These are phyloP conservation scores for Danio choprae DNA, from an alignment of 2,797 vertebrate species.

Conservation along the genomic window DNA sequence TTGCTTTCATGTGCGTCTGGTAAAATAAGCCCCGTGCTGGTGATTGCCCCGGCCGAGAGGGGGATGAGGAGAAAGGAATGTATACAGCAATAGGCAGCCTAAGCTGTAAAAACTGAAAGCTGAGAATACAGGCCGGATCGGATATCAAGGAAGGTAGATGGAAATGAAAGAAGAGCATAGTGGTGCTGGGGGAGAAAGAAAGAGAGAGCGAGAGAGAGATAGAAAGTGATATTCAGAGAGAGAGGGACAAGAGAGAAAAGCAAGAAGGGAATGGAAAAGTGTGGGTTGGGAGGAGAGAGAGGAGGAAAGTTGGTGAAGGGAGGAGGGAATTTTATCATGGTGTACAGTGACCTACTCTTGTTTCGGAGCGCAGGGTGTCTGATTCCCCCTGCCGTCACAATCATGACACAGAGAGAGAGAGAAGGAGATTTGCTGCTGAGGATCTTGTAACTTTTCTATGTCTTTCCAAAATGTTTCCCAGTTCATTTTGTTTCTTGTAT, in stretches of 20 bases:
- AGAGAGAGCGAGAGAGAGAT: conserved; percentile 49
- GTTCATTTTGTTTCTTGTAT: conserved; percentile 21
- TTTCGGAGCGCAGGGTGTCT: conserved; percentile 90
- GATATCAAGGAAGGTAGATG: conserved; percentile 99
- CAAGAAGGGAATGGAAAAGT: conserved; percentile 62
- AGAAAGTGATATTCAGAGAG: conserved; percentile 42
- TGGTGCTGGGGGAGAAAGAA: conserved; percentile 73
- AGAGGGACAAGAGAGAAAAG: conserved; percentile 59
- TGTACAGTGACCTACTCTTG: conserved; percentile 97
- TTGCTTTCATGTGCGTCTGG: conserved; percentile 93
- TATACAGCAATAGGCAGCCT: conserved; percentile 95
- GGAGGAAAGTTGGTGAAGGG: conserved; percentile 94
- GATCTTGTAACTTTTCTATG: conserved; percentile 36
- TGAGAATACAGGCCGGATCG: conserved; percentile 88
- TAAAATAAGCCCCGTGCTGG: conserved; percentile 96
- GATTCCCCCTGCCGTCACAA: conserved; percentile 73
- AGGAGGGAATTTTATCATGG: conserved; percentile 99
- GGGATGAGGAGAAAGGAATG: conserved; percentile 95
- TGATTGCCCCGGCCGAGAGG: conserved; percentile 91
- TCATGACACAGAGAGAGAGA: conserved; percentile 49
- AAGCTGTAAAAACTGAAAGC: conserved; percentile 99
- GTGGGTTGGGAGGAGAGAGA: conserved; percentile 74
- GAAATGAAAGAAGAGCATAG: conserved; percentile 96
- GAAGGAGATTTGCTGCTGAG: conserved; percentile 47
- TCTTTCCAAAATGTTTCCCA: conserved; percentile 9